Base-by-base conservation (phyloP, 2,113 vertebrate species). In the Crotophaga sulcirostris region DNA sequence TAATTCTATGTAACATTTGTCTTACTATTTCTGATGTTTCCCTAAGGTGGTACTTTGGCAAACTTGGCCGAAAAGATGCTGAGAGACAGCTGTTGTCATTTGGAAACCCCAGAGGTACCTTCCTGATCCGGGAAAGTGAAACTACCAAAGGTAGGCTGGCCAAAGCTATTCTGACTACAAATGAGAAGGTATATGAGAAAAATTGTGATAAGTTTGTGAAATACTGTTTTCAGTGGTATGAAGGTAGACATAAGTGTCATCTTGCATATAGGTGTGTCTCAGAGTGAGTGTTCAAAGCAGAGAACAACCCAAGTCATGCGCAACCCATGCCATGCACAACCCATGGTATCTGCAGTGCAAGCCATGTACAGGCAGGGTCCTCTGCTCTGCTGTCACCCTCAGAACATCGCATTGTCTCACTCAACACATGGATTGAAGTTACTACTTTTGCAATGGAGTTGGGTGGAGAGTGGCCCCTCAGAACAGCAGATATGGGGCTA, bases 111-210 rank as follows among this genome's bases (percentile, higher is more conserved):
- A 98, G 99, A 96, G 99, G 99, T 94, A 99, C 99, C 95, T 99
- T 99, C 97, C 98, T 99, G 93, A 99, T 99, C 96, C 98, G 99
- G 49, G 99, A 99, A 97, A 99, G 99, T 3, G 99, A 99, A 98
- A 99, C 99, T 97, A 99, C 99, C 92, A 99, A 99, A 99, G 99
- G 99, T 99, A 98, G 84, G 92, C 47, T 73, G 74, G 31, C 38
- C 20, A 72, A 36, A 36, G 51, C 29, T 86, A 19, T 80, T 84
- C 31, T 89, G 66, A 49, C 58, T 64, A 45, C 4, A 20, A 70
- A n/a, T 52, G 33, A 88, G 69, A 78, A 34, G 4, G 33, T 42
- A 16, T 11, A 45, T 5, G 28, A 68, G 31, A 70, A 70, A 80
- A 86, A 73, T 1, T 16, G 23, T 40, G 16, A 34, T 68, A 13